Evolutionary conservation across 64 coral and sea anemone species (phyloP).

Genomic region (Platygyra sinensis): DNA sequence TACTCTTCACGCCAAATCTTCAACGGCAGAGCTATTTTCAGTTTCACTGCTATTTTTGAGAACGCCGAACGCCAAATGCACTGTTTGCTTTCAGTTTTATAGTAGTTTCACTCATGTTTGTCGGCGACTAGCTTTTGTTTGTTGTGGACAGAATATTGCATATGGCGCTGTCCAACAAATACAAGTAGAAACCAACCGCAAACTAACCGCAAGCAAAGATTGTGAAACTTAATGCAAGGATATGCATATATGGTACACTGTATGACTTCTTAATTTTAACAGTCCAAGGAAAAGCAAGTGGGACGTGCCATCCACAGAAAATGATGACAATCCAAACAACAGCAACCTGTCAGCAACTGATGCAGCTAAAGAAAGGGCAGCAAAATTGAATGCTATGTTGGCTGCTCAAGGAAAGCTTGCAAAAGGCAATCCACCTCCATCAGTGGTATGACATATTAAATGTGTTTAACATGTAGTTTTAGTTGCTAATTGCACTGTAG

Average conservation of each 20-base stretch:
- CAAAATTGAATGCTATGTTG: conserved; percentile 95
- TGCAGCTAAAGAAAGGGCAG: conserved; percentile 88
- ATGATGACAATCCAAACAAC: conserved; percentile 1
- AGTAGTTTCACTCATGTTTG: no score
- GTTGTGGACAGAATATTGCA: no score
- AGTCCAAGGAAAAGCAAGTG: conserved; percentile 53
- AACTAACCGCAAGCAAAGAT: not conserved
- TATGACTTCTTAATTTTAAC: not conserved
- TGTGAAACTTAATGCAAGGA: not conserved
- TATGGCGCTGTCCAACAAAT: no score
- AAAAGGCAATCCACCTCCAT: conserved; percentile 64
- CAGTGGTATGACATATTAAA: conserved; percentile 29
- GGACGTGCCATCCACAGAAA: conserved; percentile 43
- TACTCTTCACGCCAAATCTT: no score
- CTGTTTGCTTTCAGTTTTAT: no score
- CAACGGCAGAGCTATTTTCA: no score
- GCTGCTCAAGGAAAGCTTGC: conserved; percentile 97
- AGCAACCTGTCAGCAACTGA: conserved; percentile 76
- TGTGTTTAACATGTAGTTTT: no score
- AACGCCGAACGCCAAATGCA: no score
- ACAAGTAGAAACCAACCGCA: no score
- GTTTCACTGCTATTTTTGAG: no score
- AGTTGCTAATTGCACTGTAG: not conserved
- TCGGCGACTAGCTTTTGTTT: no score
- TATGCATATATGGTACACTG: not conserved